A percentile compares a stretch with the other conserved stretches of the same genome.
Evolutionary conservation across 2,113 vertebrate genomes (phyloP).

Genomic region (Eurypyga helias): DNA sequence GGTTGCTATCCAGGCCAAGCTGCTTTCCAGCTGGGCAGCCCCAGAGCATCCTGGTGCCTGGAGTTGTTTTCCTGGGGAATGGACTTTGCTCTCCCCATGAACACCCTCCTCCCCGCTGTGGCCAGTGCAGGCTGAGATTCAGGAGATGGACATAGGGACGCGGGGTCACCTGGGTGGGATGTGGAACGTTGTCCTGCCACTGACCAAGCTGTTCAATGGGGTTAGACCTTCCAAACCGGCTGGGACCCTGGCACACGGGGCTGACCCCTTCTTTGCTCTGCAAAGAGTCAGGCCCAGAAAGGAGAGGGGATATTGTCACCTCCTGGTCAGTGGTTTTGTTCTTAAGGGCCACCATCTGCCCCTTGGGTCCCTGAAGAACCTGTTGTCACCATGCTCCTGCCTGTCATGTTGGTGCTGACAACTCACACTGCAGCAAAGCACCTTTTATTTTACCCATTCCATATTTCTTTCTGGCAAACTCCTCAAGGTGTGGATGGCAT

Average conservation of each 20-base stretch:
- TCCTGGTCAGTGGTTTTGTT: not conserved
- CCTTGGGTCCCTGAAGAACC: not conserved
- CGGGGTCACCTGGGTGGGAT: not conserved
- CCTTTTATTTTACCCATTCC: fast-evolving
- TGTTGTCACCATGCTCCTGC: not conserved
- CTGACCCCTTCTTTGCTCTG: not conserved
- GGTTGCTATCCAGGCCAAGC: not conserved
- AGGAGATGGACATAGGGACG: not conserved
- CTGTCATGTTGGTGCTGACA: fast-evolving
- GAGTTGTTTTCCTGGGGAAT: not conserved
- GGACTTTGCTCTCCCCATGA: not conserved
- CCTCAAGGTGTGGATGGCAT: not conserved
- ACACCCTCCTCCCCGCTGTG: not conserved
- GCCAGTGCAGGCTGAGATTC: not conserved
- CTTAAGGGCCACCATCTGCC: not conserved
- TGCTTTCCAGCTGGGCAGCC: not conserved
- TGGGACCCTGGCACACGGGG: fast-evolving
- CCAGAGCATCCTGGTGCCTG: not conserved
- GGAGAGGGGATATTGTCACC: not conserved
- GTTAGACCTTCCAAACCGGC: not conserved
- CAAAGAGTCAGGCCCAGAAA: not conserved
- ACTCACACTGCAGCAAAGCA: fast-evolving
- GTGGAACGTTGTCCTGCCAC: not conserved
- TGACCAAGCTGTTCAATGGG: not conserved
- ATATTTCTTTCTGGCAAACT: not conserved